Evolutionary conservation across 2,113 vertebrate genomes (phyloP).

Genomic region (Bubo scandiacus): DNA sequence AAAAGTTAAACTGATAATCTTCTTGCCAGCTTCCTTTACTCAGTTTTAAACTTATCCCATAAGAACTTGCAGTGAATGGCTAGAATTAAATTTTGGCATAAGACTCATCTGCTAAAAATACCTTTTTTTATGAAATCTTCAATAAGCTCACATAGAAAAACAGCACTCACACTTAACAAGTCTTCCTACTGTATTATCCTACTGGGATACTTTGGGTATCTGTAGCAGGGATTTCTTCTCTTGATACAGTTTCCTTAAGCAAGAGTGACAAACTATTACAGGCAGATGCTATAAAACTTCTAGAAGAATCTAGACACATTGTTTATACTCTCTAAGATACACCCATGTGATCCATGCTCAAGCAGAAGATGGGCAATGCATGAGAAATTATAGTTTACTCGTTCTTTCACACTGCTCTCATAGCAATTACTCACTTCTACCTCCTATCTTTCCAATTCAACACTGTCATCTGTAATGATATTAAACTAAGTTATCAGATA

Average conservation of each 20-base stretch:
- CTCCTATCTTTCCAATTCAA: not conserved
- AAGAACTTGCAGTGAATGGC: not conserved
- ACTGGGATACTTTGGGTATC: not conserved
- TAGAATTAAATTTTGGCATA: not conserved
- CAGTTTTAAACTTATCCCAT: not conserved
- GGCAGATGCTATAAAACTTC: not conserved
- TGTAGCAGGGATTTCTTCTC: not conserved
- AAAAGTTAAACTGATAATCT: not conserved
- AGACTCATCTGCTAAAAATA: not conserved
- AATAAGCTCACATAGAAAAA: not conserved
- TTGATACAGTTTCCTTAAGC: not conserved
- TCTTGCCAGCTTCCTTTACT: not conserved
- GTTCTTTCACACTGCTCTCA: not conserved
- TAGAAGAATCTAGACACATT: not conserved
- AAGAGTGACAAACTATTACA: not conserved
- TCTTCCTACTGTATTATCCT: not conserved
- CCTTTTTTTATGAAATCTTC: not conserved
- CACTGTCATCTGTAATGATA: not conserved
- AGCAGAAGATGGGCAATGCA: not conserved
- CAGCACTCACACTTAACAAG: not conserved
- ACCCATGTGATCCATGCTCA: not conserved
- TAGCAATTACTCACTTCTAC: not conserved
- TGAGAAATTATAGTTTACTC: not conserved
- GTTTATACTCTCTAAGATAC: not conserved
- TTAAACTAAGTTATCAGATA: not conserved